A percentile compares a stretch with the other conserved stretches of the same genome.
Conservation (phyloP, 1,140 invertebrate genomes). For the Drosophila micromelanica region DNA sequence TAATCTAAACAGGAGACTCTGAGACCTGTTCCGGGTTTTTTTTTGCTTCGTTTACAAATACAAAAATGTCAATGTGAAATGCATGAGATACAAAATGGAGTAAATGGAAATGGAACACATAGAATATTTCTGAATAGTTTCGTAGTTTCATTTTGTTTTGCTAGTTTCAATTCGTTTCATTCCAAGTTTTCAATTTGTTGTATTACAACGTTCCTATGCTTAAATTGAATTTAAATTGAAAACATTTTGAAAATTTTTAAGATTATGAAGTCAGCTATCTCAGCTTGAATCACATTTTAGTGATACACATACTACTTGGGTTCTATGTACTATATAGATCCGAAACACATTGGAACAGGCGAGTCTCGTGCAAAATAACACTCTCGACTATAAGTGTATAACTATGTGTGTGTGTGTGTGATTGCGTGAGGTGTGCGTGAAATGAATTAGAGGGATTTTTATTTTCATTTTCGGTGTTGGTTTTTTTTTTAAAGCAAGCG, state of each 20-base stretch:
- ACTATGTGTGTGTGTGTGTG: slow-evolving; percentile 1
- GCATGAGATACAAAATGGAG: neutral
- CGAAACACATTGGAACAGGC: slow-evolving; percentile 14
- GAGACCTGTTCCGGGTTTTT: neutral
- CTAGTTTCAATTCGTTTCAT: too few species aligned
- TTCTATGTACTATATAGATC: neutral
- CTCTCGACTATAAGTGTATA: slow-evolving; percentile 2
- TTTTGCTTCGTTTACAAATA: neutral
- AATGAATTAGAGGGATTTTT: slow-evolving; percentile 3
- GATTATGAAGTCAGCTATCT: too few species aligned
- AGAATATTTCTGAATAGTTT: neutral
- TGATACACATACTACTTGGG: neutral
- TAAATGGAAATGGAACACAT: neutral
- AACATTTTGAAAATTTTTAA: too few species aligned
- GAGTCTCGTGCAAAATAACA: slow-evolving; percentile 4
- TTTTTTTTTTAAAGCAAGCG: slow-evolving; percentile 23
- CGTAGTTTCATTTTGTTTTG: too few species aligned
- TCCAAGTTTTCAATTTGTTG: too few species aligned
- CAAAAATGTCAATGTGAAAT: too few species aligned
- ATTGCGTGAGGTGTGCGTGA: slow-evolving; percentile 2
- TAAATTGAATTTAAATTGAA: too few species aligned
- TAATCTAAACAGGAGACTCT: neutral
- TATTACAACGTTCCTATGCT: too few species aligned
- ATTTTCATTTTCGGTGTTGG: neutral
- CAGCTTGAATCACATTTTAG: neutral